phyloP scores from a whole-genome alignment of 2,113 vertebrate genomes.

The Nicator chloris region DNA sequence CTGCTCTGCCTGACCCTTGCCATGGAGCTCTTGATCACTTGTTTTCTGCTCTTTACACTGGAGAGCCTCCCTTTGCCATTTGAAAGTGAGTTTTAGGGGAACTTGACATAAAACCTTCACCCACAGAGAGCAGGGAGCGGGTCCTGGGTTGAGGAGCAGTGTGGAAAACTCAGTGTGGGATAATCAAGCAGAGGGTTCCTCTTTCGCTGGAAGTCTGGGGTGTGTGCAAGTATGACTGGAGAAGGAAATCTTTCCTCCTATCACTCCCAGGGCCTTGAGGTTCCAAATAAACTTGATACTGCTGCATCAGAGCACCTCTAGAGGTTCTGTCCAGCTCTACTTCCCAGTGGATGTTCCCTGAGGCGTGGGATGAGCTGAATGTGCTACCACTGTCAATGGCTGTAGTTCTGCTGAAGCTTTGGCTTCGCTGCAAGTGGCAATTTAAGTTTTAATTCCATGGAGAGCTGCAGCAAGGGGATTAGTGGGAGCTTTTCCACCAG shows the following conservation, averaged over 20 bases:
- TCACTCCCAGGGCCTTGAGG: neutral
- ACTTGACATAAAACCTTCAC: neutral
- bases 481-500: neutral
- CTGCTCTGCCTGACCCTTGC: constrained; percentile 72
- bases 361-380: neutral
- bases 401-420: neutral
- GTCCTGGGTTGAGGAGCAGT: neutral
- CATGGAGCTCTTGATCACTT: constrained; percentile 82
- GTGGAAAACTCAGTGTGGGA: neutral
- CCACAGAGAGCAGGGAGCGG: neutral
- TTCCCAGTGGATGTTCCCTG: neutral
- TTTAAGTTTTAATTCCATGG: neutral
- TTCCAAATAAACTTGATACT: neutral
- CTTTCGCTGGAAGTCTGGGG: neutral
- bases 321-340: neutral
- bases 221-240: neutral
- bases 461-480: neutral
- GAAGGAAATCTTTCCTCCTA: neutral
- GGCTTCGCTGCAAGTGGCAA: neutral
- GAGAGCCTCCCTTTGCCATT: constrained; percentile 75
- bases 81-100: constrained; percentile 74
- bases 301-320: neutral
- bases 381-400: rapidly evolving
- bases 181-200: neutral
- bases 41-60: constrained; percentile 83